These are phyloP conservation scores for Novumbra hubbsi DNA, from an alignment of 2,797 vertebrate genomes.

Conservation along the genomic window DNA sequence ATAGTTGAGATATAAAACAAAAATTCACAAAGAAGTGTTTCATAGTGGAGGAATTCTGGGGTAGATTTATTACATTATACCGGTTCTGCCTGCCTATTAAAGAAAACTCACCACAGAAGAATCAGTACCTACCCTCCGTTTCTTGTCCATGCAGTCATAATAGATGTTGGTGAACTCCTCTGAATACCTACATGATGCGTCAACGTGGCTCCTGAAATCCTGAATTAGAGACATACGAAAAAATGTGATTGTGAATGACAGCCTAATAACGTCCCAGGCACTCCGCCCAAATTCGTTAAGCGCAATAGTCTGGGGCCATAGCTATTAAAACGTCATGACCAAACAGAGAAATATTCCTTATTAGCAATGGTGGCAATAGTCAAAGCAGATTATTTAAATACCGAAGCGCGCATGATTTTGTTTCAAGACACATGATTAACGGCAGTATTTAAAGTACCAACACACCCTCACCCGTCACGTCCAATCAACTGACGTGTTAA, in stretches of 20 bases:
- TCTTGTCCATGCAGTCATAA: constrained; percentile 97
- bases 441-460: too few relatives aligned
- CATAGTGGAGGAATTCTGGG: background rate
- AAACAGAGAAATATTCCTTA: too few relatives aligned
- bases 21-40: background rate
- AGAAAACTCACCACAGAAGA: background rate
- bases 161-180: constrained; percentile 97
- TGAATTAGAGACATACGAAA: constrained; percentile 24
- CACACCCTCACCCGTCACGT: too few relatives aligned
- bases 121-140: constrained; percentile 80
- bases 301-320: too few relatives aligned
- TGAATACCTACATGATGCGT: constrained; percentile 93
- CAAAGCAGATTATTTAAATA: too few relatives aligned
- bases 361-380: too few relatives aligned
- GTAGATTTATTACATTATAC: background rate
- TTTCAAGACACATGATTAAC: too few relatives aligned
- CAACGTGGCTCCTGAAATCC: constrained; percentile 92
- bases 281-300: too few relatives aligned
- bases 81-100: too few relatives aligned
- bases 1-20: background rate
- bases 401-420: too few relatives aligned
- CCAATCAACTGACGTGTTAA: too few relatives aligned
- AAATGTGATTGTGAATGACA: background rate
- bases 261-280: background rate
- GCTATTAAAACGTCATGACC: too few relatives aligned